Percentiles rank a stretch among this genome's conserved stretches.
phyloP scores from a whole-genome alignment of 1,140 invertebrate genomes.

The Drosophila ironensis region DNA sequence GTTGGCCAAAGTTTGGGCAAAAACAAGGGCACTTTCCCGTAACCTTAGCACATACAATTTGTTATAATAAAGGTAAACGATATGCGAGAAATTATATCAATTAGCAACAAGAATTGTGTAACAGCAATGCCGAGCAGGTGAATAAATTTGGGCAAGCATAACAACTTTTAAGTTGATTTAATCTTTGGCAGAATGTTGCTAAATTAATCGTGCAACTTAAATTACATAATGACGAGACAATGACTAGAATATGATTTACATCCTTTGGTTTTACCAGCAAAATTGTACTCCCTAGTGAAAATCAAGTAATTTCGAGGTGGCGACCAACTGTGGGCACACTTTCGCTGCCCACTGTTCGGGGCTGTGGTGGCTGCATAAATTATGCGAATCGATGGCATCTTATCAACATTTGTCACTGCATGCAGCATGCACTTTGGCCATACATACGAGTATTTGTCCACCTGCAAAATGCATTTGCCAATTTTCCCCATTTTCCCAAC shows the following conservation, averaged over 20 bases:
- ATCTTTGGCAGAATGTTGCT: no score
- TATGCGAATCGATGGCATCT: constrained; percentile 52
- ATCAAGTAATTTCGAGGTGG: not conserved
- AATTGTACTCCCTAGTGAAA: not conserved
- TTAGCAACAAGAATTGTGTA: no score
- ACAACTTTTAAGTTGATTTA: no score
- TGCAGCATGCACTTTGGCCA: not conserved
- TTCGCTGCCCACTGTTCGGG: constrained; percentile 8
- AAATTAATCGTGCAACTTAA: no score
- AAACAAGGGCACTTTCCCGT: no score
- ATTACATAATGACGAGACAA: no score
- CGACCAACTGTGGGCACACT: not conserved
- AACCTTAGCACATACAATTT: no score
- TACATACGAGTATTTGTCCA: constrained; percentile 13
- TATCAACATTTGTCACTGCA: constrained; percentile 51
- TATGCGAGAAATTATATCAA: no score
- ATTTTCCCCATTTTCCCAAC: constrained; percentile 9
- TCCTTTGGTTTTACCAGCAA: not conserved
- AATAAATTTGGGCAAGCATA: no score
- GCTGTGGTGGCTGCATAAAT: constrained; percentile 23
- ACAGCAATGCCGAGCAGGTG: no score
- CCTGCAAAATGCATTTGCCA: constrained; percentile 11
- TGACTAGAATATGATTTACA: not conserved
- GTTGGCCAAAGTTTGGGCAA: no score
- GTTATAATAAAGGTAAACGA: no score